Base-by-base conservation (phyloP, 2,113 vertebrate species). In the Trogon surrucura region DNA sequence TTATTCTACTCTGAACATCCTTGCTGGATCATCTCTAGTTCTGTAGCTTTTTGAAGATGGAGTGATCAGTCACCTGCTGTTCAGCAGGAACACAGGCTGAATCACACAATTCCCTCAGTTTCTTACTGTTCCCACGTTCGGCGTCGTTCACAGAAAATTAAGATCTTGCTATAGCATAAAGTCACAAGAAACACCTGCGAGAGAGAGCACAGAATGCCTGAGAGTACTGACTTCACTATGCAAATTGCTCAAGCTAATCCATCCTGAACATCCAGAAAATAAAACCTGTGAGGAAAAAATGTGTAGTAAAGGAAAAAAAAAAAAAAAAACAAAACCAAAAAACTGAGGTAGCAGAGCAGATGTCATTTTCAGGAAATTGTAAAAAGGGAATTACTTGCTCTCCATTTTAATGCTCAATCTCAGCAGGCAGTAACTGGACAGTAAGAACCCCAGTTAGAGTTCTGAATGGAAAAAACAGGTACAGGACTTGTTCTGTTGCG, bases 381-480 rank as follows among this genome's bases (percentile, higher is more conserved):
- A 34, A 26, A 44, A 27, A 22, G 32, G 58, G 26, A 69, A 60
- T 18, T 23, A 34, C 13, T 64, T 48, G 29, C 54, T 61, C n/a
- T 41, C 62, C 10, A 2, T 18, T 11, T 11, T 21, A 17, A 10
- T 2, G 14, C 13, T 15, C 47, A 8, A 3, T 44, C 13, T 0
- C 16, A 30, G 27, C 21, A 30, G 38, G n/a, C 53, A 44, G 79
- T 14, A 48, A 23, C 56, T 44, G 61, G 19, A 19, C 47, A 67
- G 4, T 5, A 36, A 45, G 53, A 41, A 48, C 9, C 34, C 13
- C 13, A 21, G 36, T 45, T 19, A 47, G 57, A 61, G 25, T 36
- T 65, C 1, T 15, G n/a, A 58, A 41, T 36, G 50, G 57, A 18
- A 45, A 86, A 77, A 22, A 1, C 25, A 20, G 23, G 57, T 58